Conservation (phyloP, 2,888 invertebrate genomes). For the Celastrina argiolus region DNA sequence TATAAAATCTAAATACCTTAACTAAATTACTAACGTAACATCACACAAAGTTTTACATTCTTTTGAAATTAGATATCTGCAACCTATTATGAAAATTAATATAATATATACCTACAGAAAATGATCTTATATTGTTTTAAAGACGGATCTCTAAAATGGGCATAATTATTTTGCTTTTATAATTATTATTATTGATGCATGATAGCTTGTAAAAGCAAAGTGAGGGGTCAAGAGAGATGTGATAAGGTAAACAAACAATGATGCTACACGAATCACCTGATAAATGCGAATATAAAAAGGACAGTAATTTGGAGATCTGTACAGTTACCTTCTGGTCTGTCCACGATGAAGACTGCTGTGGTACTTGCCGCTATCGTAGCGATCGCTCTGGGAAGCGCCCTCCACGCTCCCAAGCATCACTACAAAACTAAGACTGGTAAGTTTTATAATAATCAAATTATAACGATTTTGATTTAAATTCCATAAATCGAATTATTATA, state of each 20-base stretch:
- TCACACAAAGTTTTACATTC: too few species aligned
- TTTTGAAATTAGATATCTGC: too few species aligned
- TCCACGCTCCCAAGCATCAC: not conserved
- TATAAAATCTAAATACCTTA: too few species aligned
- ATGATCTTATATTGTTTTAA: too few species aligned
- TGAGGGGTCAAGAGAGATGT: not conserved
- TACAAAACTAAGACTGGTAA: conserved; percentile 28
- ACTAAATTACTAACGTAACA: too few species aligned
- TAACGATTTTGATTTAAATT: too few species aligned
- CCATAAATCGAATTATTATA: too few species aligned
- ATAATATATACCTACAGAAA: too few species aligned
- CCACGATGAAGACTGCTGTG: conserved; percentile 16
- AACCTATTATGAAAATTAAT: too few species aligned
- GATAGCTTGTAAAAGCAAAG: not conserved
- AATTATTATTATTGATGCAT: too few species aligned
- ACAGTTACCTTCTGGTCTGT: conserved; percentile 21
- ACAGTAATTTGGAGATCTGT: not conserved
- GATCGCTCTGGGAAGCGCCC: conserved; percentile 12
- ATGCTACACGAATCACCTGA: conserved; percentile 1
- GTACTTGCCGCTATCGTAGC: conserved; percentile 15
- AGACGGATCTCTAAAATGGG: too few species aligned
- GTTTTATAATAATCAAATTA: not conserved
- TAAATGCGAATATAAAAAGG: conserved; percentile 8
- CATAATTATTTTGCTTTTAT: too few species aligned
- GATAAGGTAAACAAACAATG: conserved; percentile 5